Evolutionary conservation across 2,888 invertebrate genomes (phyloP).

Genomic region (Plusia festucae): DNA sequence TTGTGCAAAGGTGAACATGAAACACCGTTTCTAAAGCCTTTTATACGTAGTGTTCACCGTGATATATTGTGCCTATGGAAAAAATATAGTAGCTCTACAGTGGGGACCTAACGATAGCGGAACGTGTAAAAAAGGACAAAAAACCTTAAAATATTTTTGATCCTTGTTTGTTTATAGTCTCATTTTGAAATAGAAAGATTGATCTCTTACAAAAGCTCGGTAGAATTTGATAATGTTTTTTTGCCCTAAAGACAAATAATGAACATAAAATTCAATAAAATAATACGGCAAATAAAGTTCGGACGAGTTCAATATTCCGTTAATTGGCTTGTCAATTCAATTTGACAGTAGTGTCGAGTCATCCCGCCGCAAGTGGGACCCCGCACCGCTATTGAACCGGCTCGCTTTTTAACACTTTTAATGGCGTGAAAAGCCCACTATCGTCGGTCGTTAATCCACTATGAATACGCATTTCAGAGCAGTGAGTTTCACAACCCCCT

Average conservation of each 20-base stretch:
- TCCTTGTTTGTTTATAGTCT: no score
- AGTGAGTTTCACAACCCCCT: slow-evolving; percentile 36
- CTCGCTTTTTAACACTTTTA: slow-evolving; percentile 80
- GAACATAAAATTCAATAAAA: not conserved
- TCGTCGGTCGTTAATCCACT: slow-evolving; percentile 76
- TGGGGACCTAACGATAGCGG: slow-evolving; percentile 39
- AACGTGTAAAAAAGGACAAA: not conserved
- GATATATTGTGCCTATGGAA: slow-evolving; percentile 55
- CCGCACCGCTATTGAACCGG: slow-evolving; percentile 53
- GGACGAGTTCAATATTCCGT: not conserved
- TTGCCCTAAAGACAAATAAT: not conserved
- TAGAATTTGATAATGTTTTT: not conserved
- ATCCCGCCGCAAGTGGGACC: slow-evolving; percentile 45
- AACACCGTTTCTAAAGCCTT: slow-evolving; percentile 51
- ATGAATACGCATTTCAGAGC: slow-evolving; percentile 67
- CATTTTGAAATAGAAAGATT: not conserved
- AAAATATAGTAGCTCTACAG: slow-evolving; percentile 54
- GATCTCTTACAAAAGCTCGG: not conserved
- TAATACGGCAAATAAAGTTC: not conserved
- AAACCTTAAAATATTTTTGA: no score
- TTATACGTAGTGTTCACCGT: slow-evolving; percentile 39
- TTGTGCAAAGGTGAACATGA: slow-evolving; percentile 40
- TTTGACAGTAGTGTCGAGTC: not conserved
- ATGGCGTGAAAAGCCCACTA: slow-evolving; percentile 78
- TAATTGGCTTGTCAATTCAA: not conserved